Conservation (phyloP, 2,113 vertebrate genomes). For the Pteropus alecto region DNA sequence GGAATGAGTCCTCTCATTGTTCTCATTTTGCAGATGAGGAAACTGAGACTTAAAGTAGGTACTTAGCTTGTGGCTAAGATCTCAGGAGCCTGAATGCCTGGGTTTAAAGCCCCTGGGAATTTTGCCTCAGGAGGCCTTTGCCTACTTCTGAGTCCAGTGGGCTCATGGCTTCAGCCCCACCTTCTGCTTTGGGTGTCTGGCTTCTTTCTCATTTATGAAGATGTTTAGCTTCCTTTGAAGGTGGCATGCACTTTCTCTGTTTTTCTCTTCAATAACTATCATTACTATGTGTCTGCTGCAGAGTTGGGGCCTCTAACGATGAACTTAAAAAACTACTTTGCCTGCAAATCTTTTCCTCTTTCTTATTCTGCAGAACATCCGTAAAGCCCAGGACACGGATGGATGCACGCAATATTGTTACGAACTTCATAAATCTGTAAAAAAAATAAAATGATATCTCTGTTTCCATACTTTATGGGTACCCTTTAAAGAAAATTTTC, state of each 20-base stretch:
- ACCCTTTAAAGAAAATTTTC: not conserved
- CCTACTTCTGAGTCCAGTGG: too few relatives aligned
- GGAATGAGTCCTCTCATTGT: not conserved
- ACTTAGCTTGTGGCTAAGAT: not conserved
- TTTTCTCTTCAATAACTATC: not conserved
- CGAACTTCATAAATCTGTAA: not conserved
- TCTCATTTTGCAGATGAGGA: not conserved
- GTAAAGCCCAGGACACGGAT: not conserved
- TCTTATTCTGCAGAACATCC: not conserved
- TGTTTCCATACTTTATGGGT: not conserved
- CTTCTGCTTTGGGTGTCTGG: not conserved
- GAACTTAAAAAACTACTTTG: not conserved
- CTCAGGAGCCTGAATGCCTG: not conserved
- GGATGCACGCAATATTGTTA: not conserved
- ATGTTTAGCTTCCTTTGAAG: not conserved
- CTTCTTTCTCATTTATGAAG: not conserved
- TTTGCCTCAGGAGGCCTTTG: not conserved
- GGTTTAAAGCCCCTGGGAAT: too few relatives aligned
- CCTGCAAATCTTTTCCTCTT: not conserved
- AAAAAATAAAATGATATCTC: not conserved
- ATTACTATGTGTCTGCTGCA: not conserved
- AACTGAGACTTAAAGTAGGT: not conserved
- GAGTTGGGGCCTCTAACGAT: not conserved
- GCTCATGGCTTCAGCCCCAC: not conserved
- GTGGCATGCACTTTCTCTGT: too few relatives aligned